Percentiles rank a stretch among this genome's conserved stretches.
Conservation (phyloP, 2,113 vertebrate species). For the Pelodiscus sinensis region DNA sequence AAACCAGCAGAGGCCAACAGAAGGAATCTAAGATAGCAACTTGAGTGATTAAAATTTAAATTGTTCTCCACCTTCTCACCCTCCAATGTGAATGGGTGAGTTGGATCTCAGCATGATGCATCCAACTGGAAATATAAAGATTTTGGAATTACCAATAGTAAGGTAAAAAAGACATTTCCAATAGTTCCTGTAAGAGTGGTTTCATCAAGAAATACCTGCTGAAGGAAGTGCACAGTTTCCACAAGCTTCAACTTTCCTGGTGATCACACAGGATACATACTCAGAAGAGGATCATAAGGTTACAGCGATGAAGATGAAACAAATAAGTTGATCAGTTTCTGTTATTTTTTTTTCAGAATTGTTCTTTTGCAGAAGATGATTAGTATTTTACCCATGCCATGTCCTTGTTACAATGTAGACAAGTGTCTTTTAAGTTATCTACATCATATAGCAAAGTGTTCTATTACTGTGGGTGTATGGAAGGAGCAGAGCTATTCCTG, state of each 20-base stretch:
- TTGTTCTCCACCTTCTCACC: neutral
- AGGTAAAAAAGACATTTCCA: neutral
- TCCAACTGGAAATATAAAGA: neutral
- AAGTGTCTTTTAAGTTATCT: neutral
- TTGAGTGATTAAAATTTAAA: neutral
- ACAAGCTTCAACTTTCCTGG: neutral
- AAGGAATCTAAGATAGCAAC: neutral
- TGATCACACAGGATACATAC: neutral
- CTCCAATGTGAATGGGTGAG: neutral
- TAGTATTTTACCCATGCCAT: neutral
- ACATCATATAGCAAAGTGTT: neutral
- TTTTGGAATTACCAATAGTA: neutral
- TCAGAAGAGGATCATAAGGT: neutral
- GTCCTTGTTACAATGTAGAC: neutral
- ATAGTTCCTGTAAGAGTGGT: neutral
- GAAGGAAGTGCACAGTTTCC: neutral
- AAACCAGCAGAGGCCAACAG: neutral
- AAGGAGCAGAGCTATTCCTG: neutral
- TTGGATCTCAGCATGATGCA: neutral
- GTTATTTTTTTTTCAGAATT: neutral
- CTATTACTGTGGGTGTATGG: neutral
- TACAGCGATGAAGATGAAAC: neutral
- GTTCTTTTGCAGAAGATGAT: neutral
- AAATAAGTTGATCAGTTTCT: neutral
- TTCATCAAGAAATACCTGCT: rapidly evolving